A percentile compares a stretch with the other conserved stretches of the same genome.
These are phyloP conservation scores for Heptranchias perlo DNA, from an alignment of 2,113 vertebrate species.

Conservation along the genomic window DNA sequence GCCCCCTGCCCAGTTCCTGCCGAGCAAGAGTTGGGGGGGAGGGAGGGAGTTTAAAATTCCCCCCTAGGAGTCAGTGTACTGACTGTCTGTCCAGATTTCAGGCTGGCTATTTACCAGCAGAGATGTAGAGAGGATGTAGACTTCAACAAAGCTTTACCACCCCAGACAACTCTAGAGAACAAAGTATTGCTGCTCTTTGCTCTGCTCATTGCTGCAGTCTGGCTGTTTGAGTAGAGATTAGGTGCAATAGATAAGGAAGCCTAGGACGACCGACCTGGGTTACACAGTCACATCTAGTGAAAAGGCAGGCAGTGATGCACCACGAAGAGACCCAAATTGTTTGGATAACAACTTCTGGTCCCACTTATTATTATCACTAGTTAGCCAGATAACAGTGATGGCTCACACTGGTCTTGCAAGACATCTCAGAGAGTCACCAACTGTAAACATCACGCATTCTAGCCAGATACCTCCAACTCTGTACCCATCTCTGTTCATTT, in stretches of 20 bases:
- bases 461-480: background rate
- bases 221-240: background rate
- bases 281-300: background rate
- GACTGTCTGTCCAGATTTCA: background rate
- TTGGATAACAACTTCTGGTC: background rate
- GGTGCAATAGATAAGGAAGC: background rate
- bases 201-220: background rate
- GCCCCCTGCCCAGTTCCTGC: background rate
- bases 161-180: no score
- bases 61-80: background rate
- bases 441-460: background rate
- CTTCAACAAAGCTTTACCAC: background rate
- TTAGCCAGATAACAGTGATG: background rate
- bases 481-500: background rate
- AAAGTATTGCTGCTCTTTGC: background rate
- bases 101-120: background rate
- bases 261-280: background rate
- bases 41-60: background rate
- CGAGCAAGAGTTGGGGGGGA: background rate
- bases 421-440: background rate
- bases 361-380: background rate
- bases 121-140: background rate
- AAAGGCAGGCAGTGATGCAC: background rate
- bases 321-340: background rate
- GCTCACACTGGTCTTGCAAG: background rate